These are phyloP conservation scores for Apostichopus parvimensis DNA, from an alignment of 35 echinoderm and acorn worm species.

Conservation along the genomic window DNA sequence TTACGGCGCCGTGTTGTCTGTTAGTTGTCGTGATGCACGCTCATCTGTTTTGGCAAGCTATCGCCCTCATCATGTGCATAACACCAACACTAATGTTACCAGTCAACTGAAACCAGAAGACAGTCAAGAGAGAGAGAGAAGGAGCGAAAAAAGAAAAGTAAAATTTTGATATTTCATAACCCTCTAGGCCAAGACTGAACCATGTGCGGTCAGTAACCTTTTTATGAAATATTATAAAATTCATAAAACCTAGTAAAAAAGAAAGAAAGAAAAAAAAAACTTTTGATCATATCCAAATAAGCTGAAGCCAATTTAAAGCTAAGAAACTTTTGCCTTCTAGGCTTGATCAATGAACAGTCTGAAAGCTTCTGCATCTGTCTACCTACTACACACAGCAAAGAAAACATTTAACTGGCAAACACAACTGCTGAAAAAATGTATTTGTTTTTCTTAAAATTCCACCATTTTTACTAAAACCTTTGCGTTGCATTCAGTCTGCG, in stretches of 20 bases:
- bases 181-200: slow-evolving; percentile 58
- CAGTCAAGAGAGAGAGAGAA: slow-evolving; percentile 4
- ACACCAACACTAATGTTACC: slow-evolving; percentile 62
- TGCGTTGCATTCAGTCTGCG: too few species aligned
- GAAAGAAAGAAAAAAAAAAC: background rate
- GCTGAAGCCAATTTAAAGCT: slow-evolving; percentile 30
- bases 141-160: background rate
- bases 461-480: slow-evolving; percentile 1
- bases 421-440: background rate
- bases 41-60: slow-evolving; percentile 54
- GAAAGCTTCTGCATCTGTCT: background rate
- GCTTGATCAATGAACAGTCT: slow-evolving; percentile 33
- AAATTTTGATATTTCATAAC: slow-evolving; percentile 59
- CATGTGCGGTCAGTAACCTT: slow-evolving; percentile 60
- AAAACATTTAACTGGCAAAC: slow-evolving; percentile 20
- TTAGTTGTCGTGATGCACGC: slow-evolving; percentile 33
- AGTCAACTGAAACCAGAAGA: slow-evolving; percentile 55
- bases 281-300: slow-evolving; percentile 30
- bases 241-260: background rate
- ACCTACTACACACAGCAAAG: background rate
- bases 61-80: slow-evolving; percentile 47
- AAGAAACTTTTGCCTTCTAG: slow-evolving; percentile 23
- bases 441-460: slow-evolving; percentile 6
- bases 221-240: slow-evolving; percentile 23
- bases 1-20: slow-evolving; percentile 53